Evolutionary conservation across 2,888 invertebrate species (phyloP).

Genomic region (Phaonia tiefii): DNA sequence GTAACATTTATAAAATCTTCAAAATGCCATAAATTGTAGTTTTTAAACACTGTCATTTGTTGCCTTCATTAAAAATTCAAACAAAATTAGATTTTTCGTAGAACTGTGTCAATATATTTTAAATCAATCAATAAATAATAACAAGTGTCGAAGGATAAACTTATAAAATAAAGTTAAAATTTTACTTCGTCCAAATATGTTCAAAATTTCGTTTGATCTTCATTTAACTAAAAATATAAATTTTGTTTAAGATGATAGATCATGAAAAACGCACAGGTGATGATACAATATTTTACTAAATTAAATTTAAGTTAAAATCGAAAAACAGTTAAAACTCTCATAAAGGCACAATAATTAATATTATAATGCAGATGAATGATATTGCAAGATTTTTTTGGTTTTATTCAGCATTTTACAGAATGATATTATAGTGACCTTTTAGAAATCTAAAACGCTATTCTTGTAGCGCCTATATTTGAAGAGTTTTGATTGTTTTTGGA

Average conservation of each 20-base stretch:
- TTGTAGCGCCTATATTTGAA: not conserved
- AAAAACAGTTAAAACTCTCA: constrained; percentile 7
- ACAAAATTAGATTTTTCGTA: not conserved
- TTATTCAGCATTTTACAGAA: too few relatives aligned
- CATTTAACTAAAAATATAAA: not conserved
- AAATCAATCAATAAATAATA: constrained; percentile 35
- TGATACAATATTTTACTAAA: not conserved
- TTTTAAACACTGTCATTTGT: too few relatives aligned
- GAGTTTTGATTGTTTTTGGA: not conserved
- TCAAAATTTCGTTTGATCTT: not conserved
- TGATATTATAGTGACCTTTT: too few relatives aligned
- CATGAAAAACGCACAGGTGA: not conserved
- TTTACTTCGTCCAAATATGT: constrained; percentile 7
- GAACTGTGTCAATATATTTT: constrained; percentile 32
- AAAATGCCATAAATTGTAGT: too few relatives aligned
- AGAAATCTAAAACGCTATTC: too few relatives aligned
- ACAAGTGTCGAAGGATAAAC: constrained; percentile 17
- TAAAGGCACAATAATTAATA: too few relatives aligned
- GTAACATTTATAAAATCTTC: too few relatives aligned
- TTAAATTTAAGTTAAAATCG: not conserved
- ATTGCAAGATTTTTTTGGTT: too few relatives aligned
- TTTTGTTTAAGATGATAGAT: not conserved
- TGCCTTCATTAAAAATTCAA: not conserved
- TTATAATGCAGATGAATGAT: too few relatives aligned
- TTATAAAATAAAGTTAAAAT: constrained; percentile 28